Evolutionary conservation across 2,113 vertebrate species (phyloP).

Genomic region (Lampris incognitus): DNA sequence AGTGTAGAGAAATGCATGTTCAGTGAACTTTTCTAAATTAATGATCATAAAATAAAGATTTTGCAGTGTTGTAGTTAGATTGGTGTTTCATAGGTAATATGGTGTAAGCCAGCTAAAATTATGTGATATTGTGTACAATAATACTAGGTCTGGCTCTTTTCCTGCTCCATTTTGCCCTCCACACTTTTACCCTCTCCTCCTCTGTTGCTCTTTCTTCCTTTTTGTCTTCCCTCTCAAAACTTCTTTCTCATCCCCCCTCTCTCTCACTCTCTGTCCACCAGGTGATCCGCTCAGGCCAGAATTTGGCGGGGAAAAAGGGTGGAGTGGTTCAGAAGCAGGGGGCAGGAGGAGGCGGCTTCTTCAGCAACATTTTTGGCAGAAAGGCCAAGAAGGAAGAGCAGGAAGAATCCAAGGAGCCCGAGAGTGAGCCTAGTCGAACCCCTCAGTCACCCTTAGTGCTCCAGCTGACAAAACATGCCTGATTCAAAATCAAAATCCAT

Average conservation of each 20-base stretch:
- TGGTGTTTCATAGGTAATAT: no score
- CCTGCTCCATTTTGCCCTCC: not conserved
- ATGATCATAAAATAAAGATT: no score
- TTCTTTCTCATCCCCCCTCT: not conserved
- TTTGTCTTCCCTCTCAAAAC: not conserved
- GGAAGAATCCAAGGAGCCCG: slow-evolving; percentile 81
- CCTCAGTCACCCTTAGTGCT: no score
- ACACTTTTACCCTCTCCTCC: not conserved
- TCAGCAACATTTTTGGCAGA: slow-evolving; percentile 89
- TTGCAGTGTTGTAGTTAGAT: no score
- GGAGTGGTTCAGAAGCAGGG: slow-evolving; percentile 84
- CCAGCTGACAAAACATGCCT: no score
- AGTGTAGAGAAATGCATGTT: no score
- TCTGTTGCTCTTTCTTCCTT: not conserved
- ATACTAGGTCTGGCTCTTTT: not conserved
- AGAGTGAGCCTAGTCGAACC: slow-evolving; percentile 78
- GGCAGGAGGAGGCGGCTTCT: slow-evolving; percentile 90
- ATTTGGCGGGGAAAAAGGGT: slow-evolving; percentile 86
- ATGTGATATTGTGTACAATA: no score
- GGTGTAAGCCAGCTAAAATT: no score
- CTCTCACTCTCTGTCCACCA: slow-evolving; percentile 58
- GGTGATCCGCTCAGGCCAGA: slow-evolving; percentile 93
- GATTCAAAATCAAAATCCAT: no score
- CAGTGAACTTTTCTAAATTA: no score
- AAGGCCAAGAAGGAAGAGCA: slow-evolving; percentile 88